Base-by-base conservation (phyloP, 2,797 vertebrate species). In the Denticeps clupeoides region DNA sequence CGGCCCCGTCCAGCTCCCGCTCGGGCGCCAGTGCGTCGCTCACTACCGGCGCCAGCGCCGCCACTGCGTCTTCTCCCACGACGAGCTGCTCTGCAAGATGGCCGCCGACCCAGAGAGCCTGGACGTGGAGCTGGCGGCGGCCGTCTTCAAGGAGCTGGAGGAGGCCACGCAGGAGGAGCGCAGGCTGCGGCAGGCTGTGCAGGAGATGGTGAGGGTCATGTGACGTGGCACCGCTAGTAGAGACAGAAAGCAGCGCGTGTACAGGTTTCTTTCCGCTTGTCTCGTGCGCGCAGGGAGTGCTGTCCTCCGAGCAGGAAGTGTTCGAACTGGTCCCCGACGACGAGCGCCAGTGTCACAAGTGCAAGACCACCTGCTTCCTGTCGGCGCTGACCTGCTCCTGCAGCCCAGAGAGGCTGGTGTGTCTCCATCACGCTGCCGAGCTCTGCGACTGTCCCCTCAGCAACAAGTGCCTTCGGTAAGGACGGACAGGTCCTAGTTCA, bases 61-160 rank as follows among this genome's bases (percentile, higher is more conserved):
- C 10, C 90, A 97, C 60, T 99, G 95, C 15, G 93, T 98, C 5
- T 99, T 99, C 74, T 99, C 95, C 27, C 95, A 99, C 0, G 95
- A 99, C 48, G 95, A 99, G 64, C 83, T 99, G 19, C 82, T 99
- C 64, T 99, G 94, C 74, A 99, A 97, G 75, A 99, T 99, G 95
- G 93, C 91, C 0, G 87, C 94, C 1, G 93, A 98, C 60, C 92
- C 95, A 0, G 95, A 98, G 58, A 91, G 88, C 63, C 73, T 99
- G 21, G 93, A 97, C 1, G 93, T 99, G 31, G 94, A 94, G 16
- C 73, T 99, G 58, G 95, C 95, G 4, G 91, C 92, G 1, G 79
- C 89, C 5, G 93, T 97, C 13, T 90, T 83, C 60, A 91, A 87
- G 62, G 93, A 99, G 72, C 86, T 99, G 80, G 87, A 82, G 10